Base-by-base conservation (phyloP, 2,113 vertebrate species). In the Dascyllus trimaculatus region DNA sequence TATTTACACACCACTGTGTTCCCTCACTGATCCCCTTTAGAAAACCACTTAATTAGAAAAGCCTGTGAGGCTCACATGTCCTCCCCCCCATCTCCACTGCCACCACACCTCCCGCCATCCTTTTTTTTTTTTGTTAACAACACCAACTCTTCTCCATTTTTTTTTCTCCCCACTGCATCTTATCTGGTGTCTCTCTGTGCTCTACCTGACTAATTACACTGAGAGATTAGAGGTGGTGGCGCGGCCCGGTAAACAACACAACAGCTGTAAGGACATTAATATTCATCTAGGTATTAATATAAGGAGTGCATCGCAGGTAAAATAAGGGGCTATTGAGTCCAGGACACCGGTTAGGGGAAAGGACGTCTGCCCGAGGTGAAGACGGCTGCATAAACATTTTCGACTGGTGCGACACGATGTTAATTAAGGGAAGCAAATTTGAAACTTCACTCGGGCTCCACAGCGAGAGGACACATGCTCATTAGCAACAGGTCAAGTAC, bases 11-110 rank as follows among this genome's bases (percentile, higher is more conserved):
- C 65, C 64, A 62, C 80, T 58, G 25, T 78, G 84, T 80, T 82
- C 65, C 24, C 4, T 63, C 63, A 56, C 78, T 85, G 85, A 87
- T 80, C 79, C 59, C 71, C 63, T 79, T 91, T 81, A 85, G 81
- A 89, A 89, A 89, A 88, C 32, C 85, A 75, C 81, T 88, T 86
- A 80, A 91, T 90, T 91, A 87, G 45, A 84, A 88, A 89, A 77
- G 81, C 78, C 87, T 80, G 62, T 19, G 0, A 88, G 35, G 45
- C 76, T 81, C 59, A 40, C 35, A 64, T 60, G 48, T n/a, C 9
- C 3, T 4, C 57, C 18, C 11, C 29, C 29, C n/a, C 45, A 5
- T 24, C 43, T 5, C 10, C 25, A 2, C 11, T 18, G 4, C 32
- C 56, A 51, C 43, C 26, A 56, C 68, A 53, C 59, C 67, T 68